These are phyloP conservation scores for Prochilodus magdalenae DNA, from an alignment of 2,113 vertebrate species.

Conservation along the genomic window DNA sequence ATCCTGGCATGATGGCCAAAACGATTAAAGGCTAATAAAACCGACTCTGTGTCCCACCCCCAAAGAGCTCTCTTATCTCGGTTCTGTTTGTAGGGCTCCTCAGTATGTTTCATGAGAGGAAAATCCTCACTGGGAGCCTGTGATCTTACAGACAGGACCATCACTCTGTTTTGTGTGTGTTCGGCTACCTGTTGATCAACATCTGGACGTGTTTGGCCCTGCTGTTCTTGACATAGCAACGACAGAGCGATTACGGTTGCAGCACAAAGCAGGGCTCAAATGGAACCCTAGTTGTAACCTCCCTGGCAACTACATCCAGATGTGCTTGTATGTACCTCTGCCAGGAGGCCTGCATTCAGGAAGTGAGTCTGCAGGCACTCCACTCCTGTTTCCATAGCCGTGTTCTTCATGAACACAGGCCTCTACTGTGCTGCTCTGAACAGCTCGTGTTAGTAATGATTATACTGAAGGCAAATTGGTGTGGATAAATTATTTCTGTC, in stretches of 20 bases:
- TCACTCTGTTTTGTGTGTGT: not conserved
- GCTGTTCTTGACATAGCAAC: slow-evolving; percentile 16
- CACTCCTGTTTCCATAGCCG: not conserved
- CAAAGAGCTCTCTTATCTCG: slow-evolving; percentile 6
- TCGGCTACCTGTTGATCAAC: slow-evolving; percentile 3
- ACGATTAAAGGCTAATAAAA: not conserved
- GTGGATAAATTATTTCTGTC: not conserved
- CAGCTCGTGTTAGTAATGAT: not conserved
- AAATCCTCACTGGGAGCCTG: not conserved
- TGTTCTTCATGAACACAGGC: not conserved
- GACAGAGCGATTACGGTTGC: slow-evolving; percentile 20
- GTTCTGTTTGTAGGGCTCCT: slow-evolving; percentile 3
- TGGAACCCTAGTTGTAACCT: slow-evolving; percentile 31
- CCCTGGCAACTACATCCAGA: slow-evolving; percentile 45
- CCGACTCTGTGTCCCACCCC: not conserved
- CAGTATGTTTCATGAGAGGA: not conserved
- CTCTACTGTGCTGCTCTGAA: not conserved
- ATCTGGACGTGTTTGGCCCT: slow-evolving; percentile 28
- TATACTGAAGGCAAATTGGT: not conserved
- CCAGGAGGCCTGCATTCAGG: not conserved
- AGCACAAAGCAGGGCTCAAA: slow-evolving; percentile 20
- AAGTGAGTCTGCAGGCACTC: not conserved
- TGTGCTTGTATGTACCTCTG: slow-evolving; percentile 36
- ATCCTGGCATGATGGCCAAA: not conserved
- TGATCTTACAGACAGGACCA: not conserved